These are phyloP conservation scores for Oceanodroma tethys DNA, from an alignment of 2,113 vertebrate species.

Conservation along the genomic window DNA sequence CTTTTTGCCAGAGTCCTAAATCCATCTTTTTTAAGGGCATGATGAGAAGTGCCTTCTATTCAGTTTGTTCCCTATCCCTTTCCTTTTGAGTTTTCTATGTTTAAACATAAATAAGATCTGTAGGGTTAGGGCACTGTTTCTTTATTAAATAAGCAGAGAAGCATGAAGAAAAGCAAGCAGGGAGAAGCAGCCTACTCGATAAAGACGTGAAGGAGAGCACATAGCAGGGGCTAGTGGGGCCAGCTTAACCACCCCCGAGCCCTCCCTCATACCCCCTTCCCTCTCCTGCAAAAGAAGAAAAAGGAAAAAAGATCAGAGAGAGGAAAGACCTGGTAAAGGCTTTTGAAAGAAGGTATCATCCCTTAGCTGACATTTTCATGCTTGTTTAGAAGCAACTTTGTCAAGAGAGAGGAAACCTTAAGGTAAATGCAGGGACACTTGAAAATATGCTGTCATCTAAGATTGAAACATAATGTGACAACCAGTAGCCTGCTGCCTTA, in stretches of 20 bases:
- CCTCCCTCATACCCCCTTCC: rapidly evolving
- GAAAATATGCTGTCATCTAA: constrained; percentile 59
- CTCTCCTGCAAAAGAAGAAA: neutral
- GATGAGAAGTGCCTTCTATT: neutral
- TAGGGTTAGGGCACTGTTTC: neutral
- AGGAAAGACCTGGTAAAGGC: neutral
- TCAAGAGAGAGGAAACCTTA: constrained; percentile 26
- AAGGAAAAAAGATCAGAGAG: neutral
- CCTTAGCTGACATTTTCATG: neutral
- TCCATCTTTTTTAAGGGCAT: neutral
- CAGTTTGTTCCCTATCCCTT: neutral
- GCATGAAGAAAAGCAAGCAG: neutral
- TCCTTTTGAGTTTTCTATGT: neutral
- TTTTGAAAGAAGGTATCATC: neutral
- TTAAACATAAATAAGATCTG: neutral
- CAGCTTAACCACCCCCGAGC: neutral
- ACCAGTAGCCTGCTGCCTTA: constrained; percentile 44
- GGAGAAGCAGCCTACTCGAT: neutral
- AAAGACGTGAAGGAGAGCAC: neutral
- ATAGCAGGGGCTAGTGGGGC: neutral
- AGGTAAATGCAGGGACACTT: constrained; percentile 52
- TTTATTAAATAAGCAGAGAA: neutral
- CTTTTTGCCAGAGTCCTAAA: neutral
- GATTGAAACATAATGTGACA: constrained; percentile 61
- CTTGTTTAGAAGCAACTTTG: constrained; percentile 42